phyloP scores from a whole-genome alignment of 1,140 invertebrate genomes.

The Liolophura sinensis region DNA sequence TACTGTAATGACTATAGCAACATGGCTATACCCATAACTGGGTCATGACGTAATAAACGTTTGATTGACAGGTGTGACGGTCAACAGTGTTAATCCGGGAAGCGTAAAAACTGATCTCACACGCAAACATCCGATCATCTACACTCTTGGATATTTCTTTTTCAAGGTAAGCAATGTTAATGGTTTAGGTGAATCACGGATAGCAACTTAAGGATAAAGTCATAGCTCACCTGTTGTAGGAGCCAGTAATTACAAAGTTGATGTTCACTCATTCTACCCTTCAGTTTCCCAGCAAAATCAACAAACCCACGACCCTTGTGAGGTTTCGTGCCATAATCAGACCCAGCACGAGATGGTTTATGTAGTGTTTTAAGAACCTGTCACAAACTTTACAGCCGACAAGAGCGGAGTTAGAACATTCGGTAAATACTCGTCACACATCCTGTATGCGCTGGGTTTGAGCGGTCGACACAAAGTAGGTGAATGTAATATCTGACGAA shows the following conservation, averaged over 20 bases:
- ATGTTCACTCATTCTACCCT: too few species aligned
- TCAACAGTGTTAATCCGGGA: slow-evolving; percentile 53
- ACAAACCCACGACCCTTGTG: not conserved
- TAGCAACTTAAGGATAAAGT: not conserved
- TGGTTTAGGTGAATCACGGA: not conserved
- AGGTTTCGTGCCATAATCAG: not conserved
- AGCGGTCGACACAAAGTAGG: too few species aligned
- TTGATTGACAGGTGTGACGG: slow-evolving; percentile 34
- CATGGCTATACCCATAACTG: not conserved
- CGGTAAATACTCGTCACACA: too few species aligned
- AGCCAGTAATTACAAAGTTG: too few species aligned
- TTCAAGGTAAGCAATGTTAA: slow-evolving; percentile 30
- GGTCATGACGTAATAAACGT: slow-evolving; percentile 6
- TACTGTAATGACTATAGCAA: not conserved
- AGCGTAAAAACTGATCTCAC: slow-evolving; percentile 49
- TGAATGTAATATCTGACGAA: too few species aligned
- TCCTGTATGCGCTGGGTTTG: too few species aligned
- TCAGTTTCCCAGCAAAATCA: not conserved
- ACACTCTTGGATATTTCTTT: slow-evolving; percentile 19
- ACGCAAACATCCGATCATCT: slow-evolving; percentile 27
- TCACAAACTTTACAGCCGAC: too few species aligned
- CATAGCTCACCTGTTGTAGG: not conserved
- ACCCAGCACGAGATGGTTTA: too few species aligned
- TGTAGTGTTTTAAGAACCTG: too few species aligned
- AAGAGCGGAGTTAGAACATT: too few species aligned